Conservation (phyloP, 2,888 invertebrate species). For the Bombylius major region DNA sequence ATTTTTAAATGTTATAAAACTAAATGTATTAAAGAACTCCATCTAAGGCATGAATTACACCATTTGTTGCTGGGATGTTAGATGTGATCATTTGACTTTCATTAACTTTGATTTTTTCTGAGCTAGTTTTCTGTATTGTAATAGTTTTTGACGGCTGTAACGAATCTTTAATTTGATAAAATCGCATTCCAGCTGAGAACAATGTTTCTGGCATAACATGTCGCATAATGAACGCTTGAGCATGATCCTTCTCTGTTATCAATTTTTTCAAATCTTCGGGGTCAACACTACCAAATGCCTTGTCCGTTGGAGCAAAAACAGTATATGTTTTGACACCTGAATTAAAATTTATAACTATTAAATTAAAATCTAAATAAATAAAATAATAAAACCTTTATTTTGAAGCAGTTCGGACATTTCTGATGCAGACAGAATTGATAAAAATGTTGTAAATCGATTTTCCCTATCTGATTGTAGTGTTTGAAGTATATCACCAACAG, state of each 20-base stretch:
- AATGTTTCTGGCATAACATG: constrained; percentile 67
- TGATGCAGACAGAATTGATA: constrained; percentile 63
- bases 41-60: constrained; percentile 75
- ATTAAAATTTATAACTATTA: background rate
- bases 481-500: constrained; percentile 74
- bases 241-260: constrained; percentile 49
- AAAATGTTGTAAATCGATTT: constrained; percentile 63
- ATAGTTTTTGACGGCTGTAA: constrained; percentile 61
- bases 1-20: background rate
- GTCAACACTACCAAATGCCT: constrained; percentile 58
- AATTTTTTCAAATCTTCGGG: constrained; percentile 47
- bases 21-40: constrained; percentile 42
- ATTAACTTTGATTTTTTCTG: constrained; percentile 72
- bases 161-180: constrained; percentile 72
- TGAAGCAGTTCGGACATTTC: constrained; percentile 56
- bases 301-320: constrained; percentile 72
- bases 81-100: constrained; percentile 69
- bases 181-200: constrained; percentile 77
- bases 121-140: constrained; percentile 60
- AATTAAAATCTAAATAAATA: background rate
- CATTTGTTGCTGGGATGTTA: constrained; percentile 79
- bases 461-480: constrained; percentile 76
- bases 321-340: constrained; percentile 72
- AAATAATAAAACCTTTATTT: constrained; percentile 28
- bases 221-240: constrained; percentile 59